A percentile compares a stretch with the other conserved stretches of the same genome.
Evolutionary conservation across 2,888 invertebrate species (phyloP).

Genomic region (Marronus borbonicus): DNA sequence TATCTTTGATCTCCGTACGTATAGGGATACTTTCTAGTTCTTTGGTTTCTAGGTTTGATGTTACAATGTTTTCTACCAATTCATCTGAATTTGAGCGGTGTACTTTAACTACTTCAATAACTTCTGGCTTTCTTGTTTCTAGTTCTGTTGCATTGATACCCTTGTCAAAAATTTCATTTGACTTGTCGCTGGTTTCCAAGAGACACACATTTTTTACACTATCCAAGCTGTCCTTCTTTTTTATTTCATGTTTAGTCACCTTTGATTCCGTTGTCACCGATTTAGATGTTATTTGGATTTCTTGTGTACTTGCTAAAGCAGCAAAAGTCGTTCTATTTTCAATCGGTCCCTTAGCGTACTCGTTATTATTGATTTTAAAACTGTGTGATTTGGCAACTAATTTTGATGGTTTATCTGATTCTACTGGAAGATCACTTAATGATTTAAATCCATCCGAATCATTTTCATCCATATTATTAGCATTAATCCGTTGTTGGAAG

Average conservation of each 20-base stretch:
- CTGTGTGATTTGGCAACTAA: slow-evolving; percentile 82
- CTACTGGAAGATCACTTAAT: slow-evolving; percentile 63
- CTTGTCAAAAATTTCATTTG: slow-evolving; percentile 18
- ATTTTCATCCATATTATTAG: slow-evolving; percentile 63
- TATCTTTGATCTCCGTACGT: neutral
- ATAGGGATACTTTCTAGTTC: neutral
- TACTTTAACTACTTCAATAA: neutral
- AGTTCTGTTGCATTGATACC: slow-evolving; percentile 4
- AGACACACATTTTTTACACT: slow-evolving; percentile 52
- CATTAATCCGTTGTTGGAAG: slow-evolving; percentile 73
- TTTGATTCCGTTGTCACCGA: neutral
- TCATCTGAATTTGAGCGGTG: neutral
- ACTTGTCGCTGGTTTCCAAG: slow-evolving; percentile 15
- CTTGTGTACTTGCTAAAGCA: slow-evolving; percentile 61
- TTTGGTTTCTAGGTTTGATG: slow-evolving; percentile 12
- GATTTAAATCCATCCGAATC: slow-evolving; percentile 65
- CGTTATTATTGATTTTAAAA: slow-evolving; percentile 71
- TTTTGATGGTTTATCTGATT: slow-evolving; percentile 70
- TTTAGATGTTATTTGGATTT: slow-evolving; percentile 32
- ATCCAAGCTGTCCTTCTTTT: slow-evolving; percentile 55
- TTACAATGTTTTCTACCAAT: neutral
- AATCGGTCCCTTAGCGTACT: neutral
- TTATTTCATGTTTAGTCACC: slow-evolving; percentile 52
- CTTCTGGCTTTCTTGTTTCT: neutral
- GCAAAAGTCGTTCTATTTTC: slow-evolving; percentile 60